Conservation (phyloP, 2,888 invertebrate genomes). For the Suillia variegata region DNA sequence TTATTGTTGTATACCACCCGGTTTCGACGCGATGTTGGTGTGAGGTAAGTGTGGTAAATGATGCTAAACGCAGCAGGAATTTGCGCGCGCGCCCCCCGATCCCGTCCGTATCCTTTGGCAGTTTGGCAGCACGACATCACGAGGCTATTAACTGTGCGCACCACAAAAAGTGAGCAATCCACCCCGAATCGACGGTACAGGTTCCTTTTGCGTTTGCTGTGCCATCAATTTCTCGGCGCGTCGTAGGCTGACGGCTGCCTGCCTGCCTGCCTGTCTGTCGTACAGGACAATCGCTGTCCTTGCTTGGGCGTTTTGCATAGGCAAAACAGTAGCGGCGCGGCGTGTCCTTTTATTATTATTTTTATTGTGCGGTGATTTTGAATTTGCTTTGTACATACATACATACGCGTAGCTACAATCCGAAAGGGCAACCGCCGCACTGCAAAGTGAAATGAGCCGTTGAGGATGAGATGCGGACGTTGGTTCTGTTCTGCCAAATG, state of each 20-base stretch:
- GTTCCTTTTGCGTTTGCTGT: neutral
- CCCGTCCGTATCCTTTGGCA: slow-evolving; percentile 27
- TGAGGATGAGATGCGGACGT: slow-evolving; percentile 20
- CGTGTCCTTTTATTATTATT: slow-evolving; percentile 56
- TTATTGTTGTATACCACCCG: slow-evolving; percentile 31
- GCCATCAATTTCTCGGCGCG: neutral
- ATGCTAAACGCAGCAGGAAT: slow-evolving; percentile 50
- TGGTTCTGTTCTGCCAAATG: no score
- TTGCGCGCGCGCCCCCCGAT: no score
- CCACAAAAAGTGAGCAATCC: slow-evolving; percentile 16
- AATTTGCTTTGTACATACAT: no score
- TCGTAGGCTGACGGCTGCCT: slow-evolving; percentile 17
- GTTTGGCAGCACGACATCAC: slow-evolving; percentile 20
- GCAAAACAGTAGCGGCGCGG: slow-evolving; percentile 13
- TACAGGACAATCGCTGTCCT: neutral
- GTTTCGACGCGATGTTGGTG: neutral
- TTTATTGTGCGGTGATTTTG: slow-evolving; percentile 58
- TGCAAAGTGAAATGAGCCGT: slow-evolving; percentile 27
- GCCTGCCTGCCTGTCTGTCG: slow-evolving; percentile 20
- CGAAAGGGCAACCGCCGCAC: slow-evolving; percentile 18
- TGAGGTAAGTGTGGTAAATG: slow-evolving; percentile 32
- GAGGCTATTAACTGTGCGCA: slow-evolving; percentile 26
- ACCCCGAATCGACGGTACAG: slow-evolving; percentile 34
- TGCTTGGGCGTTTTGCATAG: slow-evolving; percentile 11
- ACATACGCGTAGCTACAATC: no score